Base-by-base conservation (phyloP, 2,888 invertebrate genomes). In the Antheraea assamensis region DNA sequence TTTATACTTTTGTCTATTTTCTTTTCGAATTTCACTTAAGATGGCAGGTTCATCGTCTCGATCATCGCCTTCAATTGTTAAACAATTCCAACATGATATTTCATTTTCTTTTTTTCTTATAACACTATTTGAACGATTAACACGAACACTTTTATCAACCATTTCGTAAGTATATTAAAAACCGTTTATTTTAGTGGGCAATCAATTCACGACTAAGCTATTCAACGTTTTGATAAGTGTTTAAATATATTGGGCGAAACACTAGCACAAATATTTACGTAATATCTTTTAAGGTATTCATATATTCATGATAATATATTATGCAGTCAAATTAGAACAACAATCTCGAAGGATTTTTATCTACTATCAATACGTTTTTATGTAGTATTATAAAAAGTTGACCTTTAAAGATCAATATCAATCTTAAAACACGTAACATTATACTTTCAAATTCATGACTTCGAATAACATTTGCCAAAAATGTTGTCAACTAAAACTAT, bases 31-130 rank as follows among this genome's bases (percentile, higher is more conserved):
- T 81, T 87, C 86, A 2, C 86, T 79, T 73, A 93, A 81, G 10
- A 90, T 79, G n/a, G 87, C 76, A 64, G 89, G 85, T 74, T 85
- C 82, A 30, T 77, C 74, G 68, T 84, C 80, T 66, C 77, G 77
- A 55, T 87, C 85, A 74, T 74, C 75, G 52, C 83, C 81, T 80
- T 88, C 87, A 13, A 82, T 79, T 47, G 82, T 81, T 73, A 93
- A 88, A 85, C 93, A 93, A 82, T 92, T 92, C 92, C 92, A 93
- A 78, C 93, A 93, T 66, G 89, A 88, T 74, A 87, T 81, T 73
- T 90, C 90, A 70, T 75, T 82, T 61, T 83, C 81, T 70, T 78
- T 80, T 73, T 75, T 79, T 71, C 78, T 83, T 68, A 77, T 79
- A 79, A 78, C 75, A 72, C 79, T 78, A 75, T 79, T 80, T 73